Base-by-base conservation (phyloP, 2,888 invertebrate species). In the Euplexia lucipara region DNA sequence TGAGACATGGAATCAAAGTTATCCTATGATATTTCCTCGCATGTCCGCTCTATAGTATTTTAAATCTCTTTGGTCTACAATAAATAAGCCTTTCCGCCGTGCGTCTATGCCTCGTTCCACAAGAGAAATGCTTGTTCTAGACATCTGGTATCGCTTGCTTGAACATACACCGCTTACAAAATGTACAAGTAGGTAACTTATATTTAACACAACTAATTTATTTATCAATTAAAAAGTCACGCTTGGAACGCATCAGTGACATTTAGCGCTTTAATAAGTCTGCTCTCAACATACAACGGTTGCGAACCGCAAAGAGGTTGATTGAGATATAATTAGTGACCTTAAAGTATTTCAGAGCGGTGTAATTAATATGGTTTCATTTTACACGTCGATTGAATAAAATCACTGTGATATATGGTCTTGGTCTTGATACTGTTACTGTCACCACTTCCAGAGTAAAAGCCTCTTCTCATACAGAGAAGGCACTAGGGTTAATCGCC, bases 151-250 rank as follows among this genome's bases (percentile, higher is more conserved):
- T 70, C 64, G 57, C 58, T 78, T 64, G 67, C 75, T 70, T 63
- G 66, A 63, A 64, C 63, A 70, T 52, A 62, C 70, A 58, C 42
- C 44, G 44, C 75, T 74, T 71, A 73, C 71, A 67, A 58, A 64
- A 53, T 74, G 42, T 60, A 54, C 70, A 48, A 62, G 42, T n/a
- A n/a, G n/a, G n/a, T 44, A 45, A 63, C 53, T 56, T 59, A 54
- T 61, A 57, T 57, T 47, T 22, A 66, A 49, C 61, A 60, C 57
- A 62, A 69, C 41, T 64, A 64, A 77, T 74, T 71, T 51, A 72
- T 70, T 52, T 59, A 58, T 56, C 59, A 78, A 79, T 80, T 79
- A 78, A 75, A 79, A 78, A 58, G 66, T 75, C 48, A 68, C 62
- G 78, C 69, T 61, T 61, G 47, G 60, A 54, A 52, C 53, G 53